Conservation (phyloP, 2,797 vertebrate species). For the Oreochromis grahami region DNA sequence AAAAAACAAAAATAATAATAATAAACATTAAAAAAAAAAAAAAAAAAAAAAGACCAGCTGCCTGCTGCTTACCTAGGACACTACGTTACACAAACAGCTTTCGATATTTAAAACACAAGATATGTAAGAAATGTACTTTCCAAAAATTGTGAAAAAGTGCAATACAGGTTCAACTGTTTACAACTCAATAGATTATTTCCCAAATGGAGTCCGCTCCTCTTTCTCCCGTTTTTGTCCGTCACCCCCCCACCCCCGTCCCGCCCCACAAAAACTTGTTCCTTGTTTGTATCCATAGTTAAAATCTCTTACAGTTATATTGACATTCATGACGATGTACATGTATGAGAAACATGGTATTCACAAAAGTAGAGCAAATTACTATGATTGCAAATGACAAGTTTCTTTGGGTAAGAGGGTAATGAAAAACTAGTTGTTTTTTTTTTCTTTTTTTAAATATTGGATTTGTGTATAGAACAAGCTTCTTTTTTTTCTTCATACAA, state of each 20-base stretch:
- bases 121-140: conserved; percentile 91
- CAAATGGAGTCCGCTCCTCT: conserved; percentile 70
- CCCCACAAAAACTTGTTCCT: conserved; percentile 54
- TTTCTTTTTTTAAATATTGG: conserved; percentile 58
- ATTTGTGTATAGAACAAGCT: conserved; percentile 69
- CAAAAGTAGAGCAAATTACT: conserved; percentile 74
- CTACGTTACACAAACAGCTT: conserved; percentile 87
- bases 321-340: conserved; percentile 83
- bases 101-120: conserved; percentile 88
- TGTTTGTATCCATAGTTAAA: conserved; percentile 66
- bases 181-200: conserved; percentile 79
- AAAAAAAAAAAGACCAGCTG: conserved; percentile 78
- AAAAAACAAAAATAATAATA: conserved; percentile 10
- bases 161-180: conserved; percentile 88
- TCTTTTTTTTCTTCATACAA: conserved; percentile 75
- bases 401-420: conserved; percentile 80
- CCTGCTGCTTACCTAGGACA: conserved; percentile 81
- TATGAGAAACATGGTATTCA: conserved; percentile 75
- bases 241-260: not conserved
- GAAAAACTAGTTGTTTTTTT: conserved; percentile 70
- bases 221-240: conserved; percentile 46
- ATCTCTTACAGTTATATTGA: conserved; percentile 82
- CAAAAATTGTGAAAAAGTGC: conserved; percentile 92
- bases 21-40: not conserved
- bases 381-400: conserved; percentile 77